Evolutionary conservation across 1,140 invertebrate species (phyloP), one percentile per base, ranked within the genome.

Genomic region (Rhyacophila brunnea): DNA sequence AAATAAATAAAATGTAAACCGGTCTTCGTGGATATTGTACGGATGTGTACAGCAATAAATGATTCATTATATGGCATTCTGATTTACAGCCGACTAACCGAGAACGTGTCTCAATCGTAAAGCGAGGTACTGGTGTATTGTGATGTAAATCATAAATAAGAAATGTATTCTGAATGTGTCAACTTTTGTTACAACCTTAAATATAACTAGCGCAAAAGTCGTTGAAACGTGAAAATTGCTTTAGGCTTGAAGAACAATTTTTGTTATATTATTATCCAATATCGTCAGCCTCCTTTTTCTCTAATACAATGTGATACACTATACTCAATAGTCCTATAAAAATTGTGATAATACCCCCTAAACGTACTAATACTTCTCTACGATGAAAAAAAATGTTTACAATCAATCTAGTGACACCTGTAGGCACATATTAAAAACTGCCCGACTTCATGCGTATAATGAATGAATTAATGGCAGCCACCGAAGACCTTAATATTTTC

Each of bases 241-340:
- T 13, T 40, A 15, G 15, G 38, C n/a, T 6, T 40, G 6, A 35
- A 4, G 15, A 15, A 40, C 3, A 6, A 13, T 13, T 13, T 15
- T 13, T 13, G 4, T 3, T 40, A 6, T 5, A 4, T 40, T 13
- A 13, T 40, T 38, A 17, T 18, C 34, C 6, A 13, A 48, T 48
- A 34, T 48, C 40, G 13, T 62, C 60, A 62, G 60, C 60, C 60
- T 62, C 60, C 28, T 56, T 62, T 48, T 56, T 62, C 60, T 62
- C 60, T 62, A 62, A 35, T 36, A 36, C 40, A 42, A 40, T 48
- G 58, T 60, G 51, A 34, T 36, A 38, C 11, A 28, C 53, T 62
- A 51, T 43, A 20, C 52, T 56, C 45, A 47, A 55, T 23, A 61
- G 15, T 38, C 34, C 34, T 49, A 49, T 55, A 55, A 48, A 54